Evolutionary conservation across 2,113 vertebrate species (phyloP).

Genomic region (Platysternon megacephalum): DNA sequence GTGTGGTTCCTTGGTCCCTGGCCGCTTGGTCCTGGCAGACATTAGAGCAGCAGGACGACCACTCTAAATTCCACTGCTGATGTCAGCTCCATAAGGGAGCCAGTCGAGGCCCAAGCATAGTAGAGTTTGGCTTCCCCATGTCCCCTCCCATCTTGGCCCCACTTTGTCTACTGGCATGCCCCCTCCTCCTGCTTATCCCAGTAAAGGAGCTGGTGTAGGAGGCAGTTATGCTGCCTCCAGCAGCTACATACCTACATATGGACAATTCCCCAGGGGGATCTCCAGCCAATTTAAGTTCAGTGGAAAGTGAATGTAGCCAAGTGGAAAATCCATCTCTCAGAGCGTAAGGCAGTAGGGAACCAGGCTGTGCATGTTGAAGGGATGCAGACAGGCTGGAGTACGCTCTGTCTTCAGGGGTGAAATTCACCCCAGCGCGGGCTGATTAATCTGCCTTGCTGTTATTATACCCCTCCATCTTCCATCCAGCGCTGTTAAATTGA

Average conservation of each 20-base stretch:
- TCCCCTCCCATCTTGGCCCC: neutral
- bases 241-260: neutral
- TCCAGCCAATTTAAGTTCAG: neutral
- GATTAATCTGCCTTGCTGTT: slow-evolving; percentile 15
- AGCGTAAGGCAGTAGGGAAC: neutral
- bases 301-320: accelerated
- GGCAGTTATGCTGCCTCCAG: neutral
- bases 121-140: neutral
- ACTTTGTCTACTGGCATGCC: neutral
- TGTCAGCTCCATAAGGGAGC: neutral
- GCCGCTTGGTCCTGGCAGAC: neutral
- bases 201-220: neutral
- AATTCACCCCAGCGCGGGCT: neutral
- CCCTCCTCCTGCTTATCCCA: neutral
- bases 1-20: neutral
- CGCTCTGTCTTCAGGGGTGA: neutral
- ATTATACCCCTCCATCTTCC: slow-evolving; percentile 30
- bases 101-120: neutral
- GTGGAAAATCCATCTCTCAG: neutral
- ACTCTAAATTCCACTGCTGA: neutral
- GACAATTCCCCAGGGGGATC: neutral
- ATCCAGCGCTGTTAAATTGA: slow-evolving; percentile 1
- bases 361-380: neutral
- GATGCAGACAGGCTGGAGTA: neutral
- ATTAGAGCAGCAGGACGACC: neutral